These are phyloP conservation scores for Euthynnus affinis DNA, from an alignment of 2,797 vertebrate genomes.

Conservation along the genomic window DNA sequence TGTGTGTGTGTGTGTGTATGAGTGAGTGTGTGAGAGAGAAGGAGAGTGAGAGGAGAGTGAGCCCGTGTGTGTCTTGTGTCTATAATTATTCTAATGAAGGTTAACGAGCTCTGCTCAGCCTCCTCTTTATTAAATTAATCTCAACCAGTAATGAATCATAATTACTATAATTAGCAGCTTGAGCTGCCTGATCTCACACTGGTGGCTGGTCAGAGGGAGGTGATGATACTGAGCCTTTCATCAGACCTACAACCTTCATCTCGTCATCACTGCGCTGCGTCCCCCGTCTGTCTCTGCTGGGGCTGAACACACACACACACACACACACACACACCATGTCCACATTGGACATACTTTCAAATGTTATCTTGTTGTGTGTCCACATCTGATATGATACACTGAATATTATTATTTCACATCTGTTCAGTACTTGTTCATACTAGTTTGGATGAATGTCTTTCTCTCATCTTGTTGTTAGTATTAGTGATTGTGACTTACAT, in stretches of 20 bases:
- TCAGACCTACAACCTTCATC: conserved; percentile 9
- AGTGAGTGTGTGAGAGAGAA: not conserved
- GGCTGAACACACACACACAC: not conserved
- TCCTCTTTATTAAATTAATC: conserved; percentile 97
- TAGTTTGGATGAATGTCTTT: not conserved
- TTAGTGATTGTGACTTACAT: not conserved
- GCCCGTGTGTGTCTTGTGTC: conserved; percentile 61
- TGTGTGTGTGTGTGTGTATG: conserved; percentile 9
- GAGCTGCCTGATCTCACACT: conserved; percentile 66
- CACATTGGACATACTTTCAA: conserved; percentile 1
- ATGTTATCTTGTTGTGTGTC: not conserved
- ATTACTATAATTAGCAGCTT: conserved; percentile 95
- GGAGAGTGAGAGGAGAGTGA: not conserved
- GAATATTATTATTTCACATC: not conserved
- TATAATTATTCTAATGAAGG: conserved; percentile 96
- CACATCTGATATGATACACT: not conserved
- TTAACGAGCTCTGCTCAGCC: conserved; percentile 91
- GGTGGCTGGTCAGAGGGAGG: not conserved
- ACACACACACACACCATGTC: not conserved
- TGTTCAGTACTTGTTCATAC: too few relatives aligned
- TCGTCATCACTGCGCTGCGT: not conserved
- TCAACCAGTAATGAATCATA: conserved; percentile 93
- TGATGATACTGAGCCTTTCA: not conserved
- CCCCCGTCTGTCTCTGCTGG: not conserved
- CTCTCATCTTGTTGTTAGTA: not conserved